phyloP scores from a whole-genome alignment of 2,113 vertebrate species.

The Aptenodytes forsteri region DNA sequence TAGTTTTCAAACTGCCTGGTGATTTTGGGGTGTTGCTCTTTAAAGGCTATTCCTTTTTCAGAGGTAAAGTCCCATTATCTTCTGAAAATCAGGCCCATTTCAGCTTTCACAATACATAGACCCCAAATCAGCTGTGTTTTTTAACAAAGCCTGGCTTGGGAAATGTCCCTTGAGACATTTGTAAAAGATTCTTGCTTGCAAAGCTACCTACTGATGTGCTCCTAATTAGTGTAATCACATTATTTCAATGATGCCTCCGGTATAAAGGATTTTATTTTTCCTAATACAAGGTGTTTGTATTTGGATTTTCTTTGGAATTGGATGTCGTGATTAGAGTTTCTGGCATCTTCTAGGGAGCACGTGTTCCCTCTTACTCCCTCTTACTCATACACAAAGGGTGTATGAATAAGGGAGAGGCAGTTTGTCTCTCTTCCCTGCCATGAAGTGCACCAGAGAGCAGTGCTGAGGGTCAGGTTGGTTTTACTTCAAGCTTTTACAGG shows the following conservation, averaged over 20 bases:
- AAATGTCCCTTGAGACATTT: background rate
- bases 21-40: background rate
- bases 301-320: background rate
- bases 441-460: background rate
- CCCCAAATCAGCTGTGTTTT: background rate
- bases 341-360: background rate
- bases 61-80: background rate
- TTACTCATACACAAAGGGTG: background rate
- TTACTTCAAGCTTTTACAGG: background rate
- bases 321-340: background rate
- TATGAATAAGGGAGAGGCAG: background rate
- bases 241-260: background rate
- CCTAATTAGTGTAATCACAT: background rate
- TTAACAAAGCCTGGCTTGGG: background rate
- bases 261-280: background rate
- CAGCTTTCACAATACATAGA: background rate
- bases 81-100: background rate
- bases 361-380: background rate
- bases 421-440: background rate
- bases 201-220: background rate
- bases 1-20: background rate
- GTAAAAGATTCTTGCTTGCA: background rate
- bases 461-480: background rate
- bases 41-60: background rate
- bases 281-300: background rate